These are phyloP conservation scores for Cygnus atratus DNA, from an alignment of 2,113 vertebrate genomes.

Conservation along the genomic window DNA sequence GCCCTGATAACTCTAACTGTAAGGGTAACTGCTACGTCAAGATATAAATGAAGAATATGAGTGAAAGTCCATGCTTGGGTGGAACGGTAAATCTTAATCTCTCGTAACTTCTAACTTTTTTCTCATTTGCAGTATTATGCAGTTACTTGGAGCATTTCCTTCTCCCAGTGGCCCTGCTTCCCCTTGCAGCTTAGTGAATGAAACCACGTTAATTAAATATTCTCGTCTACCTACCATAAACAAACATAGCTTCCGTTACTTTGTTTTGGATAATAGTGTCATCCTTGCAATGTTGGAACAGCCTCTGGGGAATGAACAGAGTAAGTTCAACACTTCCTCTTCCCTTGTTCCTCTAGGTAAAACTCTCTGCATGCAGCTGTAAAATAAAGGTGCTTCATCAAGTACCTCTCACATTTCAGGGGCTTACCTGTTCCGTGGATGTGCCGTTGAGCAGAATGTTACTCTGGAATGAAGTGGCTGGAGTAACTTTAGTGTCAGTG, in stretches of 20 bases:
- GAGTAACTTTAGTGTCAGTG: neutral
- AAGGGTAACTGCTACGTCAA: neutral
- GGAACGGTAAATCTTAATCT: neutral
- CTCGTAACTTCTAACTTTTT: neutral
- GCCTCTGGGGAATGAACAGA: conserved; percentile 95
- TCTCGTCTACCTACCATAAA: conserved; percentile 90
- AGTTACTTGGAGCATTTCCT: conserved; percentile 93
- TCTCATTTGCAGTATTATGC: conserved; percentile 88
- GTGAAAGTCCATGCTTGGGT: neutral
- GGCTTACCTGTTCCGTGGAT: neutral
- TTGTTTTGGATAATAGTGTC: conserved; percentile 94
- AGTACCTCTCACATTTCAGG: accelerated
- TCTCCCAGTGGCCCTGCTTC: conserved; percentile 94
- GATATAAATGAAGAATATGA: neutral
- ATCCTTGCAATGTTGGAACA: conserved; percentile 96
- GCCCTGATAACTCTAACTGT: neutral
- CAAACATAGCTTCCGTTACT: conserved; percentile 93
- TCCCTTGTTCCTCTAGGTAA: neutral
- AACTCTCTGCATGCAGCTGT: neutral
- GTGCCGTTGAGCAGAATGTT: neutral
- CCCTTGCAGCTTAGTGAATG: conserved; percentile 95
- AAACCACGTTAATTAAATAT: conserved; percentile 91
- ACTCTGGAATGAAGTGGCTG: neutral
- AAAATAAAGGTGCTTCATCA: neutral
- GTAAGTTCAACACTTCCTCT: conserved; percentile 76